These are phyloP conservation scores for Paratilapia polleni DNA, from an alignment of 2,113 vertebrate species.

Conservation along the genomic window DNA sequence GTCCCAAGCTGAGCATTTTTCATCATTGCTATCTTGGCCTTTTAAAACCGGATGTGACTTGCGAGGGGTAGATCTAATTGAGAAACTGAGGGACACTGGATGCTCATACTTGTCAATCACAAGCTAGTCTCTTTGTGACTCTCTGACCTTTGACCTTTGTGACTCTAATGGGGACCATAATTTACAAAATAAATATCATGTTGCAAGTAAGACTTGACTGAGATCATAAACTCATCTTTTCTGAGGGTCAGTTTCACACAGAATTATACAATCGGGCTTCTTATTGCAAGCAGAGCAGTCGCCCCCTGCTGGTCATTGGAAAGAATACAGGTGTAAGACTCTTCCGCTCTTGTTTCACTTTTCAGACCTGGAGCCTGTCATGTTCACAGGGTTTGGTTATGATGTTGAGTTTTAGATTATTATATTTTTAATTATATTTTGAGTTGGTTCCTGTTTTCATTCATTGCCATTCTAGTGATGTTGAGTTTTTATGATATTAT, in stretches of 20 bases:
- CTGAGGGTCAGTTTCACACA: background rate
- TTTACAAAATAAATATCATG: background rate
- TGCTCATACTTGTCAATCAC: background rate
- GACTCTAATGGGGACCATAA: no score
- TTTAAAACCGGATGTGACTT: background rate
- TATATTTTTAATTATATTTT: no score
- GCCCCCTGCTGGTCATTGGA: background rate
- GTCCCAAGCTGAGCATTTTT: background rate
- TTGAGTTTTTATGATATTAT: no score
- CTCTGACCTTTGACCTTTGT: background rate
- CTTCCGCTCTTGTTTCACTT: background rate
- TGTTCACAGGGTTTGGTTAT: no score
- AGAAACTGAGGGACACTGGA: no score
- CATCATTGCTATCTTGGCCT: background rate
- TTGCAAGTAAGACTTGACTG: background rate
- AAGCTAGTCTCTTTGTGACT: no score
- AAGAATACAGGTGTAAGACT: background rate
- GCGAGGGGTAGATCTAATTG: background rate
- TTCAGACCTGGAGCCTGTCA: no score
- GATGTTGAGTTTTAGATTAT: no score
- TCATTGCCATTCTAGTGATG: no score
- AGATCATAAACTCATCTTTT: background rate
- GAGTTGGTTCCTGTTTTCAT: no score
- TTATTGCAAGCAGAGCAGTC: background rate
- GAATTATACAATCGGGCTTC: background rate